Evolutionary conservation across 2,797 vertebrate genomes (phyloP).

Genomic region (Spondyliosoma cantharus): DNA sequence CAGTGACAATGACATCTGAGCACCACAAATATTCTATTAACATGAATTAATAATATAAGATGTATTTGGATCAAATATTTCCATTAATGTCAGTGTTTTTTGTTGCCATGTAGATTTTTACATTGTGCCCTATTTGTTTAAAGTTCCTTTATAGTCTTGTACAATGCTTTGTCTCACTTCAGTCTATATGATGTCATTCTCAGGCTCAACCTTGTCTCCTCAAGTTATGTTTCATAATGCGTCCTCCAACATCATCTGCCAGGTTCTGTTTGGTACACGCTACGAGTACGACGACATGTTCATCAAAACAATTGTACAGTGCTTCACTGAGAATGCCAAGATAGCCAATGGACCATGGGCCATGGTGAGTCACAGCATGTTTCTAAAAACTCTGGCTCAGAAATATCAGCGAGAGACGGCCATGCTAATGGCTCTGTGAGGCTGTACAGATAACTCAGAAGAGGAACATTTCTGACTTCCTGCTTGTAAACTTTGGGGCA

Average conservation of each 20-base stretch:
- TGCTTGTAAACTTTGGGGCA: no score
- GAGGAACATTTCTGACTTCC: no score
- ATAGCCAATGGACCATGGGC: conserved; percentile 79
- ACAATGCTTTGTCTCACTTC: no score
- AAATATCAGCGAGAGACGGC: not conserved
- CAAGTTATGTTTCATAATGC: conserved; percentile 82
- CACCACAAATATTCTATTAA: not conserved
- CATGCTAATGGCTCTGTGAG: not conserved
- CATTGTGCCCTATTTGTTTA: not conserved
- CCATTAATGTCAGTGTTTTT: not conserved
- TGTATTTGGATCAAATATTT: not conserved
- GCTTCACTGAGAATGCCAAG: conserved; percentile 74
- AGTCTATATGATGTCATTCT: not conserved
- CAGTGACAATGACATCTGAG: not conserved
- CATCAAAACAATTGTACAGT: conserved; percentile 69
- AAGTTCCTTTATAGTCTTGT: not conserved
- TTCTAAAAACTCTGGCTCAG: not conserved
- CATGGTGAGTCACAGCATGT: conserved; percentile 72
- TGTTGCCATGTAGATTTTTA: not conserved
- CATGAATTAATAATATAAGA: not conserved
- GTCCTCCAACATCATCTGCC: conserved; percentile 82
- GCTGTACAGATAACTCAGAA: not conserved
- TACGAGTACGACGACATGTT: conserved; percentile 73
- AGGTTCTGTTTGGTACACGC: conserved; percentile 80
- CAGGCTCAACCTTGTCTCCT: conserved; percentile 74